A percentile compares a stretch with the other conserved stretches of the same genome.
Evolutionary conservation across 2,888 invertebrate genomes (phyloP).

Genomic region (Scelioninae gen. 1): DNA sequence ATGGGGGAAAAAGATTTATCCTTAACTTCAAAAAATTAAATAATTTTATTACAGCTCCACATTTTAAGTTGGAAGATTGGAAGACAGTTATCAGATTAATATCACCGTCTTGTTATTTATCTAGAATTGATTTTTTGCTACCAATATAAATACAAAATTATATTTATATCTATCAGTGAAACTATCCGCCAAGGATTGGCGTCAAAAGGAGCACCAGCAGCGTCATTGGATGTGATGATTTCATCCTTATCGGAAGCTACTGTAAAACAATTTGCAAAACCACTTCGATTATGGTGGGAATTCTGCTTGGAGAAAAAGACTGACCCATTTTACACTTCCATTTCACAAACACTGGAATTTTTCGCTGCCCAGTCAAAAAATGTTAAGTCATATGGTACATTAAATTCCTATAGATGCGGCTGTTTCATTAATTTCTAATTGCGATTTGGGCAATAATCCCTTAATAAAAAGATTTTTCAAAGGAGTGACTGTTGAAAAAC

Average conservation of each 20-base stretch:
- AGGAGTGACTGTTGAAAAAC: not conserved
- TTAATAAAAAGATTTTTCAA: not conserved
- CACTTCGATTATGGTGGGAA: conserved; percentile 49
- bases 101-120: conserved; percentile 21
- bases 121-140: conserved; percentile 40
- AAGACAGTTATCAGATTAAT: conserved; percentile 44
- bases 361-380: not conserved
- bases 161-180: too few species aligned
- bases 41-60: conserved; percentile 38
- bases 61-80: conserved; percentile 65
- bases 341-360: not conserved
- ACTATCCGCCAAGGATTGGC: conserved; percentile 67
- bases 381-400: not conserved
- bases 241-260: conserved; percentile 43
- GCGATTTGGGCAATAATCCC: not conserved
- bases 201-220: not conserved
- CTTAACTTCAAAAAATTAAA: conserved; percentile 55
- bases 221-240: not conserved
- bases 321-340: not conserved
- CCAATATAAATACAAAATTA: conserved; percentile 1
- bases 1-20: conserved; percentile 9
- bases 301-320: conserved; percentile 25
- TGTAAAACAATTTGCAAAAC: conserved; percentile 70
- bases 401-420: conserved; percentile 6
- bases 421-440: not conserved